Percentiles rank a stretch among this genome's conserved stretches.
phyloP scores from a whole-genome alignment of 1,140 invertebrate genomes.

The Lepidostoma basale region DNA sequence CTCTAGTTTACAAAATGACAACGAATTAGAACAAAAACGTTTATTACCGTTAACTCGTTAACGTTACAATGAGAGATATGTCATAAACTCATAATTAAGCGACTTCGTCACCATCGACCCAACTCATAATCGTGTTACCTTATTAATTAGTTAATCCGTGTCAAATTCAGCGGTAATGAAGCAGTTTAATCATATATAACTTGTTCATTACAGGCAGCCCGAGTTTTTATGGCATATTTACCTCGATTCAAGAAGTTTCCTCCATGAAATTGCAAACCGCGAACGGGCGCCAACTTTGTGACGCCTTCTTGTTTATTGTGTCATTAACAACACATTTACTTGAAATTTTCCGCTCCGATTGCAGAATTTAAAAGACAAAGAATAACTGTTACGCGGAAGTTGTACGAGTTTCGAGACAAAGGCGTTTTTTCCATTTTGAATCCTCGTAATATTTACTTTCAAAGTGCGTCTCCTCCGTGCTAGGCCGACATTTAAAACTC shows the following conservation, averaged over 20 bases:
- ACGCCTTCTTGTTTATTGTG: conserved; percentile 38
- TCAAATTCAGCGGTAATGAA: conserved; percentile 11
- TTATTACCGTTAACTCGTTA: too few species aligned
- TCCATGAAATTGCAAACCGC: conserved; percentile 17
- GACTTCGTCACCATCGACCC: not conserved
- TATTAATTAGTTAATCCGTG: conserved; percentile 29
- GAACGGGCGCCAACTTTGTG: conserved; percentile 29
- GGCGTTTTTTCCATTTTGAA: not conserved
- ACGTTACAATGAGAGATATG: not conserved
- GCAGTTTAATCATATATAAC: conserved; percentile 24
- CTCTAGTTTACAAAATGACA: too few species aligned
- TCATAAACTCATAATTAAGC: not conserved
- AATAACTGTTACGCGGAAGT: not conserved
- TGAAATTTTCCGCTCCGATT: conserved; percentile 19
- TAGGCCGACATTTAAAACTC: too few species aligned
- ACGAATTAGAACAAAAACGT: too few species aligned
- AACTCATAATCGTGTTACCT: not conserved
- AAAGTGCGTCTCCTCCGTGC: too few species aligned
- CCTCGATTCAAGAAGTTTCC: conserved; percentile 17
- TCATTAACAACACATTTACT: conserved; percentile 40
- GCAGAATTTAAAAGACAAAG: conserved; percentile 26
- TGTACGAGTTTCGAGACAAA: conserved; percentile 5
- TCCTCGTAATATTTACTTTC: too few species aligned
- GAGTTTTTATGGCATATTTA: conserved; percentile 6
- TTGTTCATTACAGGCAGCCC: not conserved